Percentiles rank a stretch among this genome's conserved stretches.
Evolutionary conservation across 2,888 invertebrate species (phyloP).

Genomic region (Tortrix viridana): DNA sequence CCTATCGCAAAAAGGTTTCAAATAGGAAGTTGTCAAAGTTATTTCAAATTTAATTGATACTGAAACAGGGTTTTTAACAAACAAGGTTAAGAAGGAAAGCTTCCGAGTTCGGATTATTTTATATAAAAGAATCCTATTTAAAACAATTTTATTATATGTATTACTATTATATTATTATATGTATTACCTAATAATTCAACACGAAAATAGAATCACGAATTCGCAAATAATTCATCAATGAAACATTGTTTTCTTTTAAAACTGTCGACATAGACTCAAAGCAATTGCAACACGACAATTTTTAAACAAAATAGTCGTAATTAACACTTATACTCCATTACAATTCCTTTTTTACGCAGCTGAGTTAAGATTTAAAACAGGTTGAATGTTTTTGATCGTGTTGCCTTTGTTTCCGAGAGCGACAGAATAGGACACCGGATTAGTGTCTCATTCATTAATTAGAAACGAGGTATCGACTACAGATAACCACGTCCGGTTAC

Average conservation of each 20-base stretch:
- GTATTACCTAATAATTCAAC: background rate
- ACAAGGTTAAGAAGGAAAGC: no score
- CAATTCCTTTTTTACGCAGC: background rate
- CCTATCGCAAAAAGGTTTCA: no score
- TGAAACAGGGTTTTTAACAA: no score
- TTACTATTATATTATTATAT: no score
- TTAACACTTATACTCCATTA: background rate
- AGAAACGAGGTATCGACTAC: constrained; percentile 25
- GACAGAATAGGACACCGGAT: constrained; percentile 34
- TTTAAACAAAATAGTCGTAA: background rate
- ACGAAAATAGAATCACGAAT: constrained; percentile 3
- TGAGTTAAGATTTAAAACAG: constrained; percentile 6
- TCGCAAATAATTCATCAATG: constrained; percentile 26
- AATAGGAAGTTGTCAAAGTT: no score
- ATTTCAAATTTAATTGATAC: no score
- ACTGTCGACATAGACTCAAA: constrained; percentile 26
- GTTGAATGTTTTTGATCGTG: background rate
- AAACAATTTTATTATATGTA: no score
- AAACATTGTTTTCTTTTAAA: constrained; percentile 28
- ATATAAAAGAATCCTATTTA: no score
- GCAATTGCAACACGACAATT: constrained; percentile 22
- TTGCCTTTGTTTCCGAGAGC: background rate
- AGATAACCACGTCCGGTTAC: constrained; percentile 32
- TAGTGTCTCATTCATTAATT: constrained; percentile 33
- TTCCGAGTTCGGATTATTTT: no score